Base-by-base conservation (phyloP, 2,888 invertebrate genomes). In the Volucella zonaria region DNA sequence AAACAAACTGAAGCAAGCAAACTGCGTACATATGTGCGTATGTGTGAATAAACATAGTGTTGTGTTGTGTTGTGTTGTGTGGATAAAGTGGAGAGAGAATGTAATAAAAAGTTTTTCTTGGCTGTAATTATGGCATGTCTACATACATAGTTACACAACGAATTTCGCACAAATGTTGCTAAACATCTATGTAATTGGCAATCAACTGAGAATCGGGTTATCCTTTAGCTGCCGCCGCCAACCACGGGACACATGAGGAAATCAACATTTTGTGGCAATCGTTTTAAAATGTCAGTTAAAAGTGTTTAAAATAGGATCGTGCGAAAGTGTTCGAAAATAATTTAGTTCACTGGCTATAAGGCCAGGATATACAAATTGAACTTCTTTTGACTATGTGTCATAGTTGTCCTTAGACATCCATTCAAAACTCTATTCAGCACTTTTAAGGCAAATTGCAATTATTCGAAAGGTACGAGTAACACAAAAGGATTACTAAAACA, bases 371-470 rank as follows among this genome's bases (percentile, higher is more conserved):
- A 12, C 12, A 12, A 23, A 40, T 31, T 31, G 3, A 31, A 31
- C 31, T 31, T 0, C 6, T 31, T 31, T 31, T 31, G 12, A 67
- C 3, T 23, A 31, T 31, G 3, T 23, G 2, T 2, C 18, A 3
- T 23, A 23, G 23, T 18, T 68, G 47, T 47, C 47, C 38, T 58
- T 47, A 70, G 58, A 58, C 59, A 59, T 59, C 59, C 49, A 40
- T 18, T 14, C 31, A 3, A 68, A 58, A 43, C 40, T 51, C 31
- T 42, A 14, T 61, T 73, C 52, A 51, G 58, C 61, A 73, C 71
- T 52, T 61, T 15, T 45, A 23, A 68, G 40, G 68, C 51, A 83
- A 83, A 83, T 83, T 83, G 82, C 82, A 83, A 70, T 83, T 79
- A 83, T 74, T 82, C 78, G 45, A 45, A 77, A 47, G n/a, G n/a